Evolutionary conservation across 2,113 vertebrate species (phyloP), one percentile per base, ranked within the genome.

Genomic region (Corythaixoides concolor): DNA sequence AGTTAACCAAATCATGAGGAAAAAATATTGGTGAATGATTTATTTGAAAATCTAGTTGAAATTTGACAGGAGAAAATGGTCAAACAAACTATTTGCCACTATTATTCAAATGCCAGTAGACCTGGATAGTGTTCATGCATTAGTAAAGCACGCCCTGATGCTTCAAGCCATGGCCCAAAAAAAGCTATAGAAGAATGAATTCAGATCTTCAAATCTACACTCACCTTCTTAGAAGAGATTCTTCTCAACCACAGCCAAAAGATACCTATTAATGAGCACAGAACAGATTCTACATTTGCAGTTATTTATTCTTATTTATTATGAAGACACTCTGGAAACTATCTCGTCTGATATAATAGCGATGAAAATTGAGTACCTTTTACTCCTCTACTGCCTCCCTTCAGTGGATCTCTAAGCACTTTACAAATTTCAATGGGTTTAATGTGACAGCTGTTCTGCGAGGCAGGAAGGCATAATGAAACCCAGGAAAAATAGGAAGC

Each of bases 341-440:
- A 35, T 74, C 86, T 68, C 79, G 49, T 66, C 85, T 64, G 58
- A 72, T 72, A 56, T 12, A 93, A 73, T 28, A 87, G 69, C 66
- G 58, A 82, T 89, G 86, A 93, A 92, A 96, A 90, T 63, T 81
- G 69, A 92, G 69, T 87, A 81, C 56, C 62, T 96, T 95, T 96
- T 95, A 87, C 89, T 94, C 63, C 84, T 85, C 76, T 89, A 16
- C 45, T 67, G 66, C 39, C 37, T 96, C 47, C 69, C 86, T 94
- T 93, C 96, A 89, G 80, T 79, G 84, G 80, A 84, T 93, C 93
- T 96, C 80, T 85, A 92, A 94, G 90, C 92, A 92, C 88, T 96
- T 96, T 69, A 90, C 73, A 90, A 60, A 90, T 93, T 95, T 87
- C 91, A 85, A 2, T 66, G 66, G 58, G 80, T 89, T 95, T 95